Evolutionary conservation across 2,797 vertebrate genomes (phyloP).

Genomic region (Halcyon smyrnensis): DNA sequence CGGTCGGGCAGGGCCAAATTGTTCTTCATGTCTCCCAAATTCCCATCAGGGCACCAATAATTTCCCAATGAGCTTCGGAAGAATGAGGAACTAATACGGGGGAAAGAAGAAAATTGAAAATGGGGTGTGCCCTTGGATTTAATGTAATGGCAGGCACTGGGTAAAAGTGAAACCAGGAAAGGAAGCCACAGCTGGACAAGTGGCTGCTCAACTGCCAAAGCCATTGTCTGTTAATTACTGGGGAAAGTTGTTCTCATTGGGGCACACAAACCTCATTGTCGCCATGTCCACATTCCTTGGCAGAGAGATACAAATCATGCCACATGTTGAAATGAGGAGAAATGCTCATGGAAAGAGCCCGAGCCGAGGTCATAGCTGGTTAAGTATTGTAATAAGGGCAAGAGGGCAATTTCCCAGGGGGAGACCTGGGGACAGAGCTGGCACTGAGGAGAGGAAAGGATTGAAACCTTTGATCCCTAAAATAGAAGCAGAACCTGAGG

Average conservation of each 20-base stretch:
- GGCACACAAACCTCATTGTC: background rate
- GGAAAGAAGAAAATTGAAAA: background rate
- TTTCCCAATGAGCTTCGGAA: background rate
- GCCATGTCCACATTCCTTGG: background rate
- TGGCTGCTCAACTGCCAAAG: background rate
- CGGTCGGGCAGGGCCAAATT: background rate
- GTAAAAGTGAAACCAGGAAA: constrained; percentile 52
- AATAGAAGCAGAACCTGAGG: background rate
- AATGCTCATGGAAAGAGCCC: background rate
- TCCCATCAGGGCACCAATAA: accelerated
- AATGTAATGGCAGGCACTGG: background rate
- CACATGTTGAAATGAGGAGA: background rate
- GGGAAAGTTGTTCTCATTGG: background rate
- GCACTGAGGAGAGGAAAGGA: background rate
- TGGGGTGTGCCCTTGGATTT: background rate
- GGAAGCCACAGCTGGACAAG: background rate
- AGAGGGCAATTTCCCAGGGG: background rate
- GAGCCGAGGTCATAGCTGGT: background rate
- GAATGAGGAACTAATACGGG: background rate
- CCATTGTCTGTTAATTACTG: background rate
- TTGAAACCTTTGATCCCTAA: background rate
- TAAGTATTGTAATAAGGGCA: background rate
- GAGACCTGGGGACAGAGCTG: background rate
- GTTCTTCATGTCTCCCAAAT: background rate
- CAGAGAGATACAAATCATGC: background rate